Conservation (phyloP, 2,113 vertebrate genomes). For the Oncorhynchus nerka region DNA sequence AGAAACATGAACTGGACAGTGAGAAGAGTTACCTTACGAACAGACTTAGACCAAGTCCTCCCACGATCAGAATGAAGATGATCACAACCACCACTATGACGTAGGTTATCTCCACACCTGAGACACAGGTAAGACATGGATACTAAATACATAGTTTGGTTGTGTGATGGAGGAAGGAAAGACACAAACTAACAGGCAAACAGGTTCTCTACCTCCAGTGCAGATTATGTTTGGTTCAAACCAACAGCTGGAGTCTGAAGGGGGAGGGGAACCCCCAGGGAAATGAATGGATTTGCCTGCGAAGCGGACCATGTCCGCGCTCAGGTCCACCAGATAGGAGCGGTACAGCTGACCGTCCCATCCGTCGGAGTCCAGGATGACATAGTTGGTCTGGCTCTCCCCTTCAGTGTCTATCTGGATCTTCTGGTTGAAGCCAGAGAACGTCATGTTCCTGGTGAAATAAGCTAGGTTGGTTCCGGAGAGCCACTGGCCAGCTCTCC, state of each 20-base stretch:
- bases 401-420: constrained; percentile 74
- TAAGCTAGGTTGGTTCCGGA: constrained; percentile 74
- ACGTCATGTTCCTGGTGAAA: constrained; percentile 75
- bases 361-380: constrained; percentile 84
- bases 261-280: constrained; percentile 73
- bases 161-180: not conserved
- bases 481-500: constrained; percentile 58
- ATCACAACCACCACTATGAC: constrained; percentile 72
- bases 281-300: constrained; percentile 77
- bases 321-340: constrained; percentile 76
- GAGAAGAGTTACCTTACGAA: constrained; percentile 77
- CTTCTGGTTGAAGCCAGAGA: constrained; percentile 82
- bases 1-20: not conserved
- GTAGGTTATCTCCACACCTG: constrained; percentile 77
- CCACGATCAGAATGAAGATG: constrained; percentile 68
- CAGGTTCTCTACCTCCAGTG: constrained; percentile 74
- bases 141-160: not conserved
- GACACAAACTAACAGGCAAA: not conserved
- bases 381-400: constrained; percentile 71
- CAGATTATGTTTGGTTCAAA: constrained; percentile 80
- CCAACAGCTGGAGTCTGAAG: constrained; percentile 84
- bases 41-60: constrained; percentile 68
- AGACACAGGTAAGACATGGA: not conserved
- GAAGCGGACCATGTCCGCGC: constrained; percentile 60
- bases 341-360: constrained; percentile 72